These are phyloP conservation scores for Proteles cristata DNA, from an alignment of 2,113 vertebrate genomes.

Conservation along the genomic window DNA sequence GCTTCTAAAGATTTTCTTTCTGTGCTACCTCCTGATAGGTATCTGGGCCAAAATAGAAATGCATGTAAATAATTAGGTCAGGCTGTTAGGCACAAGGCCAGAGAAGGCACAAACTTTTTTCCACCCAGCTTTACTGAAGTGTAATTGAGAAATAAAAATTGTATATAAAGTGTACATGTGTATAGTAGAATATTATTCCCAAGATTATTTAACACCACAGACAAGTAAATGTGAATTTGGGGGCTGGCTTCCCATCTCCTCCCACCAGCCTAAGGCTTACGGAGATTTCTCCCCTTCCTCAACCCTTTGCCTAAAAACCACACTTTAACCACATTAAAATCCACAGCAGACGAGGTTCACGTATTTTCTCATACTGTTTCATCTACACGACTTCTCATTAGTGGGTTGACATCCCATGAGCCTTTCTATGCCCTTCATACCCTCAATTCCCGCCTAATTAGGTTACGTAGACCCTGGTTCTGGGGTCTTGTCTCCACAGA, in stretches of 20 bases:
- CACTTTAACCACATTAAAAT: not conserved
- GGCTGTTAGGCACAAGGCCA: not conserved
- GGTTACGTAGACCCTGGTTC: not conserved
- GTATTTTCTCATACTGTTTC: not conserved
- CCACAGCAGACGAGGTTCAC: rapidly evolving
- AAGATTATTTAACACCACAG: not conserved
- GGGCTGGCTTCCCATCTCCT: not conserved
- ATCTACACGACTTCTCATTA: not conserved
- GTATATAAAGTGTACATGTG: not conserved
- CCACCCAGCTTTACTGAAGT: not conserved
- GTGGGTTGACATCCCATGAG: not conserved
- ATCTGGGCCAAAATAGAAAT: not conserved
- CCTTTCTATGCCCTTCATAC: not conserved
- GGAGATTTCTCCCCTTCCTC: not conserved
- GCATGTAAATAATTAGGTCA: not conserved
- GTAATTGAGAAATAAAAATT: not conserved
- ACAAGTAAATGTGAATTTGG: not conserved
- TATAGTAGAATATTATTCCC: not conserved
- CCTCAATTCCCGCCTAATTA: not conserved
- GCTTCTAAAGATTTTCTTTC: not conserved
- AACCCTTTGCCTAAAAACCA: not conserved
- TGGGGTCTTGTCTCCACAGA: not conserved
- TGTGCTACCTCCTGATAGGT: not conserved
- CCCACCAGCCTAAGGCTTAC: not conserved
- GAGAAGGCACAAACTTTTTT: not conserved